Evolutionary conservation across 1,140 invertebrate genomes (phyloP).

Genomic region (Holcopasites calliopsidis): DNA sequence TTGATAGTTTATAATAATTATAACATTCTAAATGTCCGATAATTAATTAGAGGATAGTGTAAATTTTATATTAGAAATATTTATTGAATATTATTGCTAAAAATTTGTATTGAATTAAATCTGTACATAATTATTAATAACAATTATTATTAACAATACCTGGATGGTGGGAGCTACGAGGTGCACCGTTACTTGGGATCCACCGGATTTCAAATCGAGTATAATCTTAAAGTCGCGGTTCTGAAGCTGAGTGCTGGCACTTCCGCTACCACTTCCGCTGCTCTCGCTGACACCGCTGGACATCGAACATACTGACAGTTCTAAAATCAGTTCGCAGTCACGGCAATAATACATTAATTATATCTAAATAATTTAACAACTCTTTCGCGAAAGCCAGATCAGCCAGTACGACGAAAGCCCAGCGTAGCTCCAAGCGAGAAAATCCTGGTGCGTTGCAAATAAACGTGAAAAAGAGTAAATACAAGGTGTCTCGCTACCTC

Average conservation of each 20-base stretch:
- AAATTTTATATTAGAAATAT: too few species aligned
- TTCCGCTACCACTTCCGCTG: constrained; percentile 71
- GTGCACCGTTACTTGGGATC: constrained; percentile 84
- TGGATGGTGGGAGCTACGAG: constrained; percentile 80
- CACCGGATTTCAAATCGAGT: constrained; percentile 85
- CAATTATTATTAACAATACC: constrained; percentile 37
- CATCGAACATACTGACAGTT: constrained; percentile 82
- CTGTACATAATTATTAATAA: not conserved
- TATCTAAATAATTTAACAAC: constrained; percentile 16
- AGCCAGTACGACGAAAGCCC: constrained; percentile 7
- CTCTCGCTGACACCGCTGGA: constrained; percentile 82
- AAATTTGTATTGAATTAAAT: not conserved
- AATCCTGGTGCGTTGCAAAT: not conserved
- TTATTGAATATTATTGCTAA: not conserved
- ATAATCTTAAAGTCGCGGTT: constrained; percentile 95
- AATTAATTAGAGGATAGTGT: too few species aligned
- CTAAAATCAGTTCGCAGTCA: constrained; percentile 70
- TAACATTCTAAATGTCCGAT: too few species aligned
- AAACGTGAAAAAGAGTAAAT: not conserved
- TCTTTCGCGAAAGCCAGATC: constrained; percentile 16
- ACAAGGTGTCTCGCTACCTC: too few species aligned
- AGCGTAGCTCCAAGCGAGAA: not conserved
- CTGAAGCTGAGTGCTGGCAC: constrained; percentile 81
- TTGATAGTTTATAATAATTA: too few species aligned
- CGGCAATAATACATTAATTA: constrained; percentile 32